These are phyloP conservation scores for Genyomyrus donnyi DNA, from an alignment of 2,113 vertebrate species.

Conservation along the genomic window DNA sequence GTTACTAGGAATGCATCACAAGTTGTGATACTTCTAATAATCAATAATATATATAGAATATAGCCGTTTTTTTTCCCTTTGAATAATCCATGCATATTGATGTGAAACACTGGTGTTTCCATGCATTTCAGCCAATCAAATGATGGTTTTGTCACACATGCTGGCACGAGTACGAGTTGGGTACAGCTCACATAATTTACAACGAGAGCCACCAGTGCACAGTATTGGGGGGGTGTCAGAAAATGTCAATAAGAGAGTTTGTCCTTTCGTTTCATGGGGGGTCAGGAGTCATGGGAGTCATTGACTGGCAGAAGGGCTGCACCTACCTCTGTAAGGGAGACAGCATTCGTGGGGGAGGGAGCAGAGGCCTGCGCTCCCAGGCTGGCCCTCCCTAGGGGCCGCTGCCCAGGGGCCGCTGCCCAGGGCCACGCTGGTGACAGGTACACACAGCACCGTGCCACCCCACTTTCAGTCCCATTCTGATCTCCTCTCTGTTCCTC, in stretches of 20 bases:
- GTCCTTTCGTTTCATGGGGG: background rate
- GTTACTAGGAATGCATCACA: background rate
- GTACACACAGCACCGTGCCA: background rate
- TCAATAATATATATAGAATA: background rate
- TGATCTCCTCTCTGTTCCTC: background rate
- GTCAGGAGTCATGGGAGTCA: constrained; percentile 16
- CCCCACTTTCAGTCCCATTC: background rate
- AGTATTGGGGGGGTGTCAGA: background rate
- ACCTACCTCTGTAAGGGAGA: constrained; percentile 27
- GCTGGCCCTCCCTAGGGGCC: background rate
- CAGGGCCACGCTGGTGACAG: background rate
- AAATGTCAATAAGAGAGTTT: background rate
- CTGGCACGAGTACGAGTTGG: background rate
- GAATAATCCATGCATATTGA: background rate
- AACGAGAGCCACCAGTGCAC: background rate
- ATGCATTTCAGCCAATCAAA: background rate
- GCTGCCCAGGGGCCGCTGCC: background rate
- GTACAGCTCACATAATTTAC: background rate
- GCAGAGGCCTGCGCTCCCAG: background rate
- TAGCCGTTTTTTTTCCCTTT: background rate
- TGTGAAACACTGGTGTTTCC: background rate
- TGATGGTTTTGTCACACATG: background rate
- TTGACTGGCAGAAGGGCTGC: constrained; percentile 33
- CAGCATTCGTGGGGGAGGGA: background rate
- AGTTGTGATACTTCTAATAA: background rate